phyloP scores from a whole-genome alignment of 2,797 vertebrate species.

The Lithobates sylvaticus region DNA sequence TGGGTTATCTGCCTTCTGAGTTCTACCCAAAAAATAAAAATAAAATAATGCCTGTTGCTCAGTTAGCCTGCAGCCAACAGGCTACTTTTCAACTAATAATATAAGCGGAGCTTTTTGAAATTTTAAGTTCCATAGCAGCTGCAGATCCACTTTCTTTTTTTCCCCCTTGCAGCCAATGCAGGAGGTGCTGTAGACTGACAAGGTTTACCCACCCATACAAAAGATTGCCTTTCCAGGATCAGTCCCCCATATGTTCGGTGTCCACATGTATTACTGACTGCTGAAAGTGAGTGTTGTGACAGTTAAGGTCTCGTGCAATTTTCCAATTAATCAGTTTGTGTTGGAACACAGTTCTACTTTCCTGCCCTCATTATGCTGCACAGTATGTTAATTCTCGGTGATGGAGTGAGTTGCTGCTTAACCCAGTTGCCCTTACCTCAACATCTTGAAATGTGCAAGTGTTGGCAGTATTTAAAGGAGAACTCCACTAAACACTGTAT shows the following conservation, averaged over 20 bases:
- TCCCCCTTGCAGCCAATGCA: too few relatives aligned
- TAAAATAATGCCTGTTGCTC: too few relatives aligned
- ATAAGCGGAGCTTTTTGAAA: too few relatives aligned
- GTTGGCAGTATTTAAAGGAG: neutral
- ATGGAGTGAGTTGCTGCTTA: neutral
- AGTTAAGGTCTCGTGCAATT: slow-evolving; percentile 21
- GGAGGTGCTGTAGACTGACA: too few relatives aligned
- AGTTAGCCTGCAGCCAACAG: too few relatives aligned
- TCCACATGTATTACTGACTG: slow-evolving; percentile 11
- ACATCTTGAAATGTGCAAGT: neutral
- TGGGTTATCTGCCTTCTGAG: too few relatives aligned
- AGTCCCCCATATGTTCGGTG: neutral
- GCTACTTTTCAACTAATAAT: too few relatives aligned
- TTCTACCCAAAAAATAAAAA: too few relatives aligned
- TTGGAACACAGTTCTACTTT: slow-evolving; percentile 2
- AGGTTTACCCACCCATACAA: neutral
- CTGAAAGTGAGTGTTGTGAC: slow-evolving; percentile 32
- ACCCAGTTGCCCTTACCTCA: neutral
- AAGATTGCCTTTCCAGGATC: neutral
- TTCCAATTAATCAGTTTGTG: slow-evolving; percentile 20
- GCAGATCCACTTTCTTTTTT: too few relatives aligned
- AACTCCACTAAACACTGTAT: too few relatives aligned
- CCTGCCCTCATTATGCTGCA: slow-evolving; percentile 1
- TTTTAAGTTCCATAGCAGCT: too few relatives aligned
- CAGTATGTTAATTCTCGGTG: neutral